phyloP scores from a whole-genome alignment of 2,113 vertebrate genomes.

The Gasterosteus aculeatus region DNA sequence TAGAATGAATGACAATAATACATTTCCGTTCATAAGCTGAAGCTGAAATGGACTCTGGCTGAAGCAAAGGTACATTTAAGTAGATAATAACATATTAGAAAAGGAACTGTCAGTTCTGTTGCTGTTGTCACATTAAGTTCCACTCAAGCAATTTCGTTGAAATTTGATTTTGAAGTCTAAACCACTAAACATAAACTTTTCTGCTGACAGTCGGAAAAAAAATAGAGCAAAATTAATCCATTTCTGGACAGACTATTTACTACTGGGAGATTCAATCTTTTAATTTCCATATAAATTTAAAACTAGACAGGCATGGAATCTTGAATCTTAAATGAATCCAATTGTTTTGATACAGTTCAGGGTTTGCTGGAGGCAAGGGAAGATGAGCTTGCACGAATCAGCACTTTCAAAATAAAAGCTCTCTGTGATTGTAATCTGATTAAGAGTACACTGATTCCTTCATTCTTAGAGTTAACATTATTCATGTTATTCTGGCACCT shows the following conservation, averaged over 20 bases:
- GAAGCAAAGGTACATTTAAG: slow-evolving; percentile 35
- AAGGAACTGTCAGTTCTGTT: slow-evolving; percentile 11
- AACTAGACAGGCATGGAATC: slow-evolving; percentile 77
- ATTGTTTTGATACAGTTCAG: slow-evolving; percentile 75
- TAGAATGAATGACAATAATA: slow-evolving; percentile 29
- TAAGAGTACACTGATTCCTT: slow-evolving; percentile 58
- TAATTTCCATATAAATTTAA: slow-evolving; percentile 85
- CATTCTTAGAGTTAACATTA: slow-evolving; percentile 36
- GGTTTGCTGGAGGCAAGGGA: slow-evolving; percentile 58
- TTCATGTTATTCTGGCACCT: slow-evolving; percentile 35
- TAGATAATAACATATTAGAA: slow-evolving; percentile 13
- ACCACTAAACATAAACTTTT: slow-evolving; percentile 70
- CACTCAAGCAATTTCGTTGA: slow-evolving; percentile 43
- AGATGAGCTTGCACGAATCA: slow-evolving; percentile 73
- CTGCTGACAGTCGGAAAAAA: slow-evolving; percentile 67
- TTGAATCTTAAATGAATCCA: slow-evolving; percentile 82
- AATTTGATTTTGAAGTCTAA: slow-evolving; percentile 54
- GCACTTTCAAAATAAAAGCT: slow-evolving; percentile 77
- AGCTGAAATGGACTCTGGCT: slow-evolving; percentile 46
- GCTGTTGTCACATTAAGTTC: slow-evolving; percentile 44
- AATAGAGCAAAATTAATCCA: slow-evolving; percentile 59
- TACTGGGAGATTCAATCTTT: slow-evolving; percentile 77
- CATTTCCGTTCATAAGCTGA: slow-evolving; percentile 49
- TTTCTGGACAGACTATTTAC: slow-evolving; percentile 77
- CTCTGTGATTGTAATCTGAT: slow-evolving; percentile 64